These are phyloP conservation scores for Oophaga pumilio DNA, from an alignment of 2,113 vertebrate species.

Conservation along the genomic window DNA sequence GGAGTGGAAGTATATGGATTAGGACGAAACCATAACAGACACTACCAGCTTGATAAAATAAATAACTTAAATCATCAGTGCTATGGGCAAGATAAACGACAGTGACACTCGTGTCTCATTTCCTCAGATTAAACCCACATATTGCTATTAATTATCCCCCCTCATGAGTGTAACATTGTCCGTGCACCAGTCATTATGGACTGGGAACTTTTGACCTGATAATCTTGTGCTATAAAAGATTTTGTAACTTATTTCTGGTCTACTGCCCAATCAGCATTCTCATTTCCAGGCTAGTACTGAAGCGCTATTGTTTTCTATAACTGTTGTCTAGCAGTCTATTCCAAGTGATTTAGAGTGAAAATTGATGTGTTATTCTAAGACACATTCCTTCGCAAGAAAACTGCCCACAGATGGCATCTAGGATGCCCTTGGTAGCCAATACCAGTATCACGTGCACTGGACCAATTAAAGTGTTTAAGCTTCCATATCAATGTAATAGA, in stretches of 20 bases:
- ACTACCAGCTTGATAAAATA: background rate
- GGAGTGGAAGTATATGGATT: background rate
- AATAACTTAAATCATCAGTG: background rate
- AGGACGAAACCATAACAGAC: background rate
- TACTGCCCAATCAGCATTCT: conserved; percentile 57
- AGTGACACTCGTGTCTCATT: conserved; percentile 27
- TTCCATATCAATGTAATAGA: background rate
- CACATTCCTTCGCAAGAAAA: conserved; percentile 42
- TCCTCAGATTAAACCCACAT: conserved; percentile 20
- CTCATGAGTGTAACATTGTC: conserved; percentile 40
- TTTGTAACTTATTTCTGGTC: conserved; percentile 57
- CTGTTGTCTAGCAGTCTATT: conserved; percentile 51
- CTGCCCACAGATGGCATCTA: conserved; percentile 34
- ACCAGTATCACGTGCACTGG: background rate
- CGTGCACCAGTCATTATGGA: conserved; percentile 37
- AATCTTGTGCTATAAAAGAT: conserved; percentile 56
- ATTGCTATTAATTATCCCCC: conserved; percentile 49
- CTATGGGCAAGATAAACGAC: conserved; percentile 22
- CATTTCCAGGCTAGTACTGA: conserved; percentile 56
- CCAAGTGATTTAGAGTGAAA: conserved; percentile 57
- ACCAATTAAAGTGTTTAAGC: background rate
- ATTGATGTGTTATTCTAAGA: conserved; percentile 54
- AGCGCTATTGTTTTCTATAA: conserved; percentile 49
- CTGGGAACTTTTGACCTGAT: conserved; percentile 56
- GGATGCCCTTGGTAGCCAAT: conserved; percentile 42